Base-by-base conservation (phyloP, 1,140 invertebrate species). In the Drosophila equinoxialis region DNA sequence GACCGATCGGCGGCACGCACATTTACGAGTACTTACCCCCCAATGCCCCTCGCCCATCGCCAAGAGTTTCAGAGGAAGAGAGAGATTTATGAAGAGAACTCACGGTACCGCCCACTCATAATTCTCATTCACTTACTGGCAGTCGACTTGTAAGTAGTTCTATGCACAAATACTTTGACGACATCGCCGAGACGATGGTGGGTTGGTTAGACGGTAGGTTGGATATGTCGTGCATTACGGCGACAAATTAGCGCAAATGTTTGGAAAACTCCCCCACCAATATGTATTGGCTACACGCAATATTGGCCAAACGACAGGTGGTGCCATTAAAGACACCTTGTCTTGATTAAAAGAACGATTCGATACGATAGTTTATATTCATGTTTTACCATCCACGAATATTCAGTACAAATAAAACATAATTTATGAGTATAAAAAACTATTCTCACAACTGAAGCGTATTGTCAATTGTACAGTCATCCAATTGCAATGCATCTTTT, bases 161-260 rank as follows among this genome's bases (percentile, higher is more conserved):
- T 17, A 48, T 14, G 17, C 14, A 17, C 45, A 61, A 61, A 61
- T 59, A 51, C 10, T 26, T 61, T 41, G 37, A 23, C 64, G 62
- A 71, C 63, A 45, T 33, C 39, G 5, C 20, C 6, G 13, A 30
- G 33, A 11, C 3, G 5, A 10, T 3, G 6, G 11, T 4, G 17
- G 11, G 17, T 41, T 0, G 26, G 10, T 33, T 13, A 35, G 35
- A 8, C 33, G 33, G 33, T 37, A 1, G 30, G 5, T 30, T 30
- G 30, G 30, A 3, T 30, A 66, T 77, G 17, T 72, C 79, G 79
- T 81, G 71, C 61, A 65, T 63, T 55, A 35, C n/a, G 63, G 75
- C 75, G 75, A 83, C 80, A 81, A 83, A 79, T 74, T 75, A 81
- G 69, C 65, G 72, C 72, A 68, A 74, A 78, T 77, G 72, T 71